phyloP scores from a whole-genome alignment of 1,140 invertebrate species.

The Cydia pomonella region DNA sequence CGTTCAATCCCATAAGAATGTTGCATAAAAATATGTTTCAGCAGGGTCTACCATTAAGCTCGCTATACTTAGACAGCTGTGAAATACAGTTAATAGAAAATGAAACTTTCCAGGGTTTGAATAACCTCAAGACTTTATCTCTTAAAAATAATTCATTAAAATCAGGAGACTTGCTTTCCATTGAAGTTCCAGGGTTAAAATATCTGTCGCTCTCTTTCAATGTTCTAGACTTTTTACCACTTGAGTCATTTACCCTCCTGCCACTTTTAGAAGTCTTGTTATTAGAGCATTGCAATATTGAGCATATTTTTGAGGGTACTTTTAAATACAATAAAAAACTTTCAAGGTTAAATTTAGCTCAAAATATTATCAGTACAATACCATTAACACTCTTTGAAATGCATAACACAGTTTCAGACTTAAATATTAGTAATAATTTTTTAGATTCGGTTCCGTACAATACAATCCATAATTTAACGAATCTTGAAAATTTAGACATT shows the following conservation, averaged over 20 bases:
- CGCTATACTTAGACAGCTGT: slow-evolving; percentile 82
- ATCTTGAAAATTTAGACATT: slow-evolving; percentile 67
- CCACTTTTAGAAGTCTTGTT: slow-evolving; percentile 70
- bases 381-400: slow-evolving; percentile 60
- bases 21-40: slow-evolving; percentile 84
- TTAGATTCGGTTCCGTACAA: slow-evolving; percentile 70
- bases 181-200: slow-evolving; percentile 87
- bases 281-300: slow-evolving; percentile 74
- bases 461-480: slow-evolving; percentile 66
- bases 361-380: slow-evolving; percentile 71
- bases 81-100: slow-evolving; percentile 82
- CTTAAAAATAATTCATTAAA: slow-evolving; percentile 87
- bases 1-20: slow-evolving; percentile 84
- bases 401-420: slow-evolving; percentile 64
- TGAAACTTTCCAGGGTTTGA: slow-evolving; percentile 82
- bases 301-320: slow-evolving; percentile 67
- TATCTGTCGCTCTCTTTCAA: slow-evolving; percentile 68
- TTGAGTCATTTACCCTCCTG: slow-evolving; percentile 66
- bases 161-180: slow-evolving; percentile 83
- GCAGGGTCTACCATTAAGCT: slow-evolving; percentile 82
- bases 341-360: slow-evolving; percentile 67
- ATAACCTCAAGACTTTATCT: slow-evolving; percentile 83
- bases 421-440: slow-evolving; percentile 75
- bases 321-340: slow-evolving; percentile 71
- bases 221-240: slow-evolving; percentile 66